Evolutionary conservation across 2,888 invertebrate species (phyloP).

Genomic region (Biston betularia): DNA sequence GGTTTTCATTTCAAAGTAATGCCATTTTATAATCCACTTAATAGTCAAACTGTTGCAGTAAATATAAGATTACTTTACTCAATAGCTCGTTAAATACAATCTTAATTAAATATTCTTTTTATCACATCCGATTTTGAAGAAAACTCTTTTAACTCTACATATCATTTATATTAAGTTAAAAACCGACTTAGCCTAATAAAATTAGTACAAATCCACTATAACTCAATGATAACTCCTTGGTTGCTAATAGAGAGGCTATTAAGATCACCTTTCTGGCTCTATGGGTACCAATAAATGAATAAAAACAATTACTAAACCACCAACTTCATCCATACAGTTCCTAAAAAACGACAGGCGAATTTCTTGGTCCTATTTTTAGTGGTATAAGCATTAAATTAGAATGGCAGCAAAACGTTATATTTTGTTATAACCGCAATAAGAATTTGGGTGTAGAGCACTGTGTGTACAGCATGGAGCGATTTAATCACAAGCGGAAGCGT

Average conservation of each 20-base stretch:
- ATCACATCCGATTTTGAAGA: conserved; percentile 52
- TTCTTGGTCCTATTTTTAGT: conserved; percentile 34
- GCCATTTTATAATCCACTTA: conserved; percentile 1
- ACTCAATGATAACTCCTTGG: conserved; percentile 65
- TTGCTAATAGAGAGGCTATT: conserved; percentile 71
- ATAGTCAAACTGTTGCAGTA: conserved; percentile 19
- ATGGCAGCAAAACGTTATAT: conserved; percentile 38
- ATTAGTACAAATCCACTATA: conserved; percentile 71
- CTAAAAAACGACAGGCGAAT: conserved; percentile 13
- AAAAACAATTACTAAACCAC: conserved; percentile 75
- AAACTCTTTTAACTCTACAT: conserved; percentile 50
- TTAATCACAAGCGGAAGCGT: conserved; percentile 53
- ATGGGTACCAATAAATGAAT: conserved; percentile 77
- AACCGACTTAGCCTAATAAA: conserved; percentile 69
- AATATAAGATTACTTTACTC: conserved; percentile 26
- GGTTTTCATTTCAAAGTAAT: not conserved
- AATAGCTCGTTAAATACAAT: conserved; percentile 38
- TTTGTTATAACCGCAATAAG: conserved; percentile 46
- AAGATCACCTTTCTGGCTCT: conserved; percentile 72
- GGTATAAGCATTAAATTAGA: conserved; percentile 48
- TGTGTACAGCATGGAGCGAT: conserved; percentile 49
- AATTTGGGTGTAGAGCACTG: conserved; percentile 46
- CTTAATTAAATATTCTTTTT: conserved; percentile 53
- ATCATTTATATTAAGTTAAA: conserved; percentile 66
- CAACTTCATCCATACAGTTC: conserved; percentile 47